phyloP scores from a whole-genome alignment of 1,140 invertebrate genomes.

The Octopus bimaculoides region DNA sequence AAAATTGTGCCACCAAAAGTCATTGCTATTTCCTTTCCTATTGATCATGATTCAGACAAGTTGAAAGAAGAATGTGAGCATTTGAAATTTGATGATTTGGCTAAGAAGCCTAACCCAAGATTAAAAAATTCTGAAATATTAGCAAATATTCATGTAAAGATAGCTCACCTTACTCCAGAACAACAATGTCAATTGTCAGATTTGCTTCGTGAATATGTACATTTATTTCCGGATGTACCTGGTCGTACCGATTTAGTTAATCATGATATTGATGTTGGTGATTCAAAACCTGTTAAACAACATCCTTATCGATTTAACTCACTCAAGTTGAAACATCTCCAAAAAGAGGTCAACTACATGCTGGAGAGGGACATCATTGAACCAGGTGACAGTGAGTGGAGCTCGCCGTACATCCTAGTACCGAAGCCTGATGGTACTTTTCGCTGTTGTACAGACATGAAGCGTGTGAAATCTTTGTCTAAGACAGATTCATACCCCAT shows the following conservation, averaged over 20 bases:
- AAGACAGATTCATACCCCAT: slow-evolving; percentile 25
- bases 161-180: neutral
- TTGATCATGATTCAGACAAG: neutral
- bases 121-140: slow-evolving; percentile 11
- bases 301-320: slow-evolving; percentile 28
- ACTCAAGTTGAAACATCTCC: slow-evolving; percentile 52
- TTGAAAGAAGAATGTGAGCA: neutral
- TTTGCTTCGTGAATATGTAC: neutral
- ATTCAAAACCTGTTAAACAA: slow-evolving; percentile 23
- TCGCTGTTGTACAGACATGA: slow-evolving; percentile 25
- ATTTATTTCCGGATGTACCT: slow-evolving; percentile 16
- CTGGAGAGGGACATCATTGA: slow-evolving; percentile 28
- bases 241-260: neutral
- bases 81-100: neutral
- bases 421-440: neutral
- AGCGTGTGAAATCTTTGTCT: slow-evolving; percentile 24
- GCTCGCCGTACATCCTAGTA: slow-evolving; percentile 29
- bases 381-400: slow-evolving; percentile 27
- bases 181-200: neutral
- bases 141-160: neutral
- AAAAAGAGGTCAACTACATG: slow-evolving; percentile 44
- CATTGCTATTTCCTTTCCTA: no score
- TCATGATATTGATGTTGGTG: slow-evolving; percentile 22
- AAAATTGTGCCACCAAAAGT: neutral
- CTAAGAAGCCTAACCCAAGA: neutral